Evolutionary conservation across 1,140 invertebrate genomes (phyloP).

Genomic region (Watersipora subatra): DNA sequence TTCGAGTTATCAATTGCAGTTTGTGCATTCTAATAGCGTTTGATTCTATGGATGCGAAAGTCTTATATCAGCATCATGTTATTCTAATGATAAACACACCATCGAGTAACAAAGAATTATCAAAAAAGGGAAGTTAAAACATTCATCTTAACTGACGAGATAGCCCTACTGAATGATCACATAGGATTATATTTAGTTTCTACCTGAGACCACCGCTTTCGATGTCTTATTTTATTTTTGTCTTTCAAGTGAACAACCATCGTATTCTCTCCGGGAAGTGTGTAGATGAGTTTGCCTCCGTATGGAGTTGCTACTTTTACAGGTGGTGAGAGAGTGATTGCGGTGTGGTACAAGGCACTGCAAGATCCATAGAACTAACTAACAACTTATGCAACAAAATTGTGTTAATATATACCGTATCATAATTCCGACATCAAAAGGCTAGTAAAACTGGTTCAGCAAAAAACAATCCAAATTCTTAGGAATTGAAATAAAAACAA

Average conservation of each 20-base stretch:
- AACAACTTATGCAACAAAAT: not conserved
- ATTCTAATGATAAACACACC: no score
- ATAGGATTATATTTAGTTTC: no score
- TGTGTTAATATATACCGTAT: not conserved
- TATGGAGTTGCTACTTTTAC: conserved; percentile 15
- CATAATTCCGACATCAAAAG: not conserved
- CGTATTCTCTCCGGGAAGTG: conserved; percentile 15
- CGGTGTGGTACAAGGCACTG: conserved; percentile 14
- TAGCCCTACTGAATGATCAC: no score
- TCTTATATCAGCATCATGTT: no score
- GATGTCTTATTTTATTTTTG: conserved; percentile 19
- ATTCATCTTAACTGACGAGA: no score
- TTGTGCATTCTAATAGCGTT: no score
- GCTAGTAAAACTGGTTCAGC: not conserved
- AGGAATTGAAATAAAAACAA: no score
- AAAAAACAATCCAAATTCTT: not conserved
- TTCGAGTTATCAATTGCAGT: no score
- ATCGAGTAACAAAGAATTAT: no score
- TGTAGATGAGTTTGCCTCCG: conserved; percentile 16
- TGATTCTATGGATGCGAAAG: no score
- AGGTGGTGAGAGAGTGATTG: conserved; percentile 12
- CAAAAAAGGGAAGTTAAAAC: no score
- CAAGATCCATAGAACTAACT: conserved; percentile 1
- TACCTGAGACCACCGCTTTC: conserved; percentile 27
- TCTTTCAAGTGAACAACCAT: conserved; percentile 18